Evolutionary conservation across 2,797 vertebrate genomes (phyloP), one percentile per base, ranked within the genome.

Genomic region (Enoplosus armatus): DNA sequence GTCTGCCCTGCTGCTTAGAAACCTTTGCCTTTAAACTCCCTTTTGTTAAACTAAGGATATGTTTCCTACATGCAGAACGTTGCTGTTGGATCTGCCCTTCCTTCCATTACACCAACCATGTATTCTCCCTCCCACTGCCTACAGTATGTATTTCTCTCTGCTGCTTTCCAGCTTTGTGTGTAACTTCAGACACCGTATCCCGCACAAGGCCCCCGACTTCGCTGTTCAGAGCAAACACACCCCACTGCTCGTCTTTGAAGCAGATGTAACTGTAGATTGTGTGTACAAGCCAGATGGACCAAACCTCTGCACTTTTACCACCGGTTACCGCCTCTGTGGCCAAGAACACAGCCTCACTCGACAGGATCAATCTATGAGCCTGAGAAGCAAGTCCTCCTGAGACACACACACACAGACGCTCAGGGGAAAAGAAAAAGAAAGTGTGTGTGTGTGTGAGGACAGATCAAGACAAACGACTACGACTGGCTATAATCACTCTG

Each of bases 271-370:
- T 50, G 65, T 78, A 79, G 75, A 60, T 70, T 85, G 82, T 86
- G 71, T 87, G 73, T 72, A 74, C 47, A 78, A 77, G 71, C 74
- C 69, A 77, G 58, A 56, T 56, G 8, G 72, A 80, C 72, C 66
- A 72, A 84, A 83, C 64, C 60, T 82, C 85, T 83, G 72, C 69
- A 75, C 31, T 41, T 84, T 89, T 85, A 86, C 88, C 74, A 75
- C 79, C 79, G 82, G 87, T 90, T 89, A 90, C 89, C 82, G 90
- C 83, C 78, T 87, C 67, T 81, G 83, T 71, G 76, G 87, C 85
- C 69, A 77, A 75, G 76, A 86, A 83, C 86, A 86, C 63, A 66
- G 75, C 73, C 69, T 67, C 55, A 29, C 43, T 65, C 61, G 77
- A 48, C 64, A 61, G 29, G 59, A 88, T 90, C 81, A 64, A 85